Conservation (phyloP, 2,888 invertebrate genomes). For the Himalopsyche kuldschensis region DNA sequence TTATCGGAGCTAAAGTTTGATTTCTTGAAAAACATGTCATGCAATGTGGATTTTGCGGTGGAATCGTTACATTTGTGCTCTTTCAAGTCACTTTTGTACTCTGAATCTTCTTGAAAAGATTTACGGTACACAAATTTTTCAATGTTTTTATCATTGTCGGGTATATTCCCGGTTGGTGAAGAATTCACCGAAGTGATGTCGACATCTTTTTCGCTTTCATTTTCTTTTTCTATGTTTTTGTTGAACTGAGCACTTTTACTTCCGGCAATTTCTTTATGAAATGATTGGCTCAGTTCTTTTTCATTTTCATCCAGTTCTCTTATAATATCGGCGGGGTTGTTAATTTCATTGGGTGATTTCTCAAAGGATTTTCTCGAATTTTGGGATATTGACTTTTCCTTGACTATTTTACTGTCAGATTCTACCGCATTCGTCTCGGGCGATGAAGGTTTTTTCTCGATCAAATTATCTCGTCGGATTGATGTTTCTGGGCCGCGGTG, state of each 20-base stretch:
- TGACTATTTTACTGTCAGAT: constrained; percentile 8
- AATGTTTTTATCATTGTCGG: constrained; percentile 52
- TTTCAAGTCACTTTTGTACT: neutral
- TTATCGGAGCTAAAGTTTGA: constrained; percentile 23
- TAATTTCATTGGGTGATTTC: constrained; percentile 45
- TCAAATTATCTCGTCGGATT: constrained; percentile 4
- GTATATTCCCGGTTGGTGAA: constrained; percentile 41
- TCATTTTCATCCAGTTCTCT: constrained; percentile 41
- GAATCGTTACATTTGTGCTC: constrained; percentile 8
- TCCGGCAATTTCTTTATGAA: constrained; percentile 14
- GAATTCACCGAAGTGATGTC: constrained; percentile 40
- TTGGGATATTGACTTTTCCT: constrained; percentile 23
- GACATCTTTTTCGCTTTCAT: constrained; percentile 50
- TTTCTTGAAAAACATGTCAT: constrained; percentile 42
- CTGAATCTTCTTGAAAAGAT: constrained; percentile 19
- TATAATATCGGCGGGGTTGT: constrained; percentile 21
- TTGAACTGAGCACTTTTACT: constrained; percentile 35
- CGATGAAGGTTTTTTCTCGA: constrained; percentile 11
- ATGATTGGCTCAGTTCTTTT: constrained; percentile 41
- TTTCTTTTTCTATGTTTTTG: constrained; percentile 45
- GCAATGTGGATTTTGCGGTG: constrained; percentile 24
- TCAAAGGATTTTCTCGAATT: constrained; percentile 42
- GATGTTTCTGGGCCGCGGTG: constrained; percentile 48
- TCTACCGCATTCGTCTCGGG: constrained; percentile 21
- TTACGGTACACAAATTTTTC: constrained; percentile 29